These are phyloP conservation scores for Pseudonaja textilis DNA, from an alignment of 2,113 vertebrate genomes.

Conservation along the genomic window DNA sequence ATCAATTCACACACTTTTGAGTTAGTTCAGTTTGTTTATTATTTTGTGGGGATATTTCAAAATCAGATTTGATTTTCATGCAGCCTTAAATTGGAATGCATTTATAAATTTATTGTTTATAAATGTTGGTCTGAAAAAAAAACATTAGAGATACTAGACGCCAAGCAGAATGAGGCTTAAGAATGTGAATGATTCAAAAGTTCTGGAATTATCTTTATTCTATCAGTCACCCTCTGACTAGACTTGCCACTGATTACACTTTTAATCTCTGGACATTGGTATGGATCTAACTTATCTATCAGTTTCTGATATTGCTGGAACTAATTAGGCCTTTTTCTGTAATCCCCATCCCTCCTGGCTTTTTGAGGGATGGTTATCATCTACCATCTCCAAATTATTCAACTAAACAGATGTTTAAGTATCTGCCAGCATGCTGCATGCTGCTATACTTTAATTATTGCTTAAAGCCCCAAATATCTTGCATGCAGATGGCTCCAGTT, in stretches of 20 bases:
- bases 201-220: slow-evolving; percentile 44
- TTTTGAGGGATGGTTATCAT: slow-evolving; percentile 36
- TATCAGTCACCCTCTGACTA: slow-evolving; percentile 20
- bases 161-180: slow-evolving; percentile 31
- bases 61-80: neutral
- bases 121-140: neutral
- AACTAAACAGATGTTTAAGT: slow-evolving; percentile 48
- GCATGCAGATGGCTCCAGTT: neutral
- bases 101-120: neutral
- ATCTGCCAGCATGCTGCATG: slow-evolving; percentile 39
- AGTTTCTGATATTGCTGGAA: slow-evolving; percentile 47
- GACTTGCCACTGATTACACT: slow-evolving; percentile 12
- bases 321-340: slow-evolving; percentile 45
- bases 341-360: slow-evolving; percentile 44
- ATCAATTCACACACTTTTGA: neutral
- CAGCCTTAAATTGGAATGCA: neutral
- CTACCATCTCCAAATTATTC: slow-evolving; percentile 33
- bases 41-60: neutral
- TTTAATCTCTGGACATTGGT: slow-evolving; percentile 46
- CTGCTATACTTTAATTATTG: slow-evolving; percentile 49
- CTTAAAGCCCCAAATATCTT: slow-evolving; percentile 21
- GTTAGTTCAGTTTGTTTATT: neutral
- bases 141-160: neutral
- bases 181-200: slow-evolving; percentile 14
- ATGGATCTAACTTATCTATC: slow-evolving; percentile 51